phyloP scores from a whole-genome alignment of 2,888 invertebrate genomes.

The Acanthococcus lagerstroemiae region DNA sequence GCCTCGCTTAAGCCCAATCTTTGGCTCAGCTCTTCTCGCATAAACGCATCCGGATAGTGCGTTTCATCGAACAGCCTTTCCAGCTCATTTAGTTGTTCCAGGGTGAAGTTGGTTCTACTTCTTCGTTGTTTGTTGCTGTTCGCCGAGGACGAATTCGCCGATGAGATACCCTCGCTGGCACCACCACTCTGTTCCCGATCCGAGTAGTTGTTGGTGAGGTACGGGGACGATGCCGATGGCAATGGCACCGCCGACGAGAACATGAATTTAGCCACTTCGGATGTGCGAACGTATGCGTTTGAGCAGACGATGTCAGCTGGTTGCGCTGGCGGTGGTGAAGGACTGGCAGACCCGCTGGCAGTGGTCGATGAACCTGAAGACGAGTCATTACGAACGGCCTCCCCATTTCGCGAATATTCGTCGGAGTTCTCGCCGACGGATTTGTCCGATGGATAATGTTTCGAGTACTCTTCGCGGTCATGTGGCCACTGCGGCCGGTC shows the following conservation, averaged over 20 bases:
- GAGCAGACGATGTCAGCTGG: no score
- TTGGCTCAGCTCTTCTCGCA: slow-evolving; percentile 82
- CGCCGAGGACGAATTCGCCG: neutral
- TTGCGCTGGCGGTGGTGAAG: no score
- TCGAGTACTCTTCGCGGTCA: no score
- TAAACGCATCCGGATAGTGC: slow-evolving; percentile 82
- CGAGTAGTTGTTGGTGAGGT: neutral
- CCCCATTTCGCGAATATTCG: no score
- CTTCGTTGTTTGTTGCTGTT: slow-evolving; percentile 52
- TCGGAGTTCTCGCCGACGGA: no score
- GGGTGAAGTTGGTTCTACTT: slow-evolving; percentile 87
- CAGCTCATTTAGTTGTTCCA: slow-evolving; percentile 82
- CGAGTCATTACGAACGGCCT: no score
- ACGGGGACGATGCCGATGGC: neutral
- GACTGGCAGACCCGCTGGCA: no score
- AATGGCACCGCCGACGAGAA: neutral
- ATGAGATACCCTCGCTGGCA: neutral
- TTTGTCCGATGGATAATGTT: no score
- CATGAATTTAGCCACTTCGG: slow-evolving; percentile 18
- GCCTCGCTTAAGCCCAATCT: slow-evolving; percentile 86
- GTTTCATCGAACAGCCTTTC: slow-evolving; percentile 89
- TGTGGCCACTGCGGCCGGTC: no score
- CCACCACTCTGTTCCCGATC: neutral
- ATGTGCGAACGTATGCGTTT: no score
- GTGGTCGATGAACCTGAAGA: no score